Base-by-base conservation (phyloP, 2,888 invertebrate species). In the Ariolimax columbianus region DNA sequence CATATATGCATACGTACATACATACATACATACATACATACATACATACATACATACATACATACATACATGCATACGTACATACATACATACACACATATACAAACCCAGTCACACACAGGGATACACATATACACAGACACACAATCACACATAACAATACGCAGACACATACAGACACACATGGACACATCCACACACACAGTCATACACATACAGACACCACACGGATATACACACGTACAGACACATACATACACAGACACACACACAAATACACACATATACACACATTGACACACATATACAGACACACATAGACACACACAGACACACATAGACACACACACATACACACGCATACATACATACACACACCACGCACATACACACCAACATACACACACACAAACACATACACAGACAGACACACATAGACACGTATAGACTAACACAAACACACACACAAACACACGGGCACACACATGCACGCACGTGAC, bases 41-140 rank as follows among this genome's bases (percentile, higher is more conserved):
- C 17, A 75, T 72, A 72, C 38, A 72, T 72, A 72, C 38, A 72
- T 72, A 72, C 38, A 72, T 72, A 72, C 38, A 72, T 38, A 72
- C 17, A 72, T n/a, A 43, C 40, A 43, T 38, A 38, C 43, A 75
- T 9, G 30, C 43, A 40, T 43, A 75, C 47, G 30, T 26, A 17
- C 26, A 11, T 43, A 23, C 4, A 38, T 73, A 75, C 3, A 75
- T 40, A 43, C 23, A 43, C 23, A 40, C 17, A 75, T 23, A 43
- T 40, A 43, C 17, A 75, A 3, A 75, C 23, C 40, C 17, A 75
- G 14, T 43, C 30, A 75, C 30, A 75, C 23, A 43, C 30, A 75
- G 23, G 23, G 23, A 43, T 40, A 75, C 43, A 75, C 30, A 75
- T 75, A 75, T 43, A 75, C n/a, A n/a, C n/a, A n/a, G n/a, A n/a